Percentiles rank a stretch among this genome's conserved stretches.
These are phyloP conservation scores for Epinotia bilunana DNA, from an alignment of 2,888 invertebrate species.

Conservation along the genomic window DNA sequence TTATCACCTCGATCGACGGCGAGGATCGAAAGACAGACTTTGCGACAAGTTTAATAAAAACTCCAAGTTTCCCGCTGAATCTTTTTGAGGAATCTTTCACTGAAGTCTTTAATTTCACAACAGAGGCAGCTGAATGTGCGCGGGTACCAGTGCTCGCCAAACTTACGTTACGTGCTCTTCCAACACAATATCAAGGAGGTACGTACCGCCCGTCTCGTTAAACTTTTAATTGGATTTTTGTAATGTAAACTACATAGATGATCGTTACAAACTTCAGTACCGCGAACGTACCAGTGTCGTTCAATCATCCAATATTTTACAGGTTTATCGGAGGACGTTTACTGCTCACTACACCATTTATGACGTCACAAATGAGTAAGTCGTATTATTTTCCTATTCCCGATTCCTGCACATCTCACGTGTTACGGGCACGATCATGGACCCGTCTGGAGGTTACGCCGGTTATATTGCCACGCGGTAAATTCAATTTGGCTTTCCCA, in stretches of 20 bases:
- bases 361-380: conserved; percentile 96
- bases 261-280: conserved; percentile 52
- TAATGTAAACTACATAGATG: conserved; percentile 51
- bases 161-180: conserved; percentile 94
- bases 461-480: conserved; percentile 61
- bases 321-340: conserved; percentile 94
- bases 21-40: conserved; percentile 47
- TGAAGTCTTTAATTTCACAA: conserved; percentile 61
- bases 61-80: conserved; percentile 43
- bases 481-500: conserved; percentile 61
- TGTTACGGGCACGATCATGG: conserved; percentile 57
- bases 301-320: conserved; percentile 69
- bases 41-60: conserved; percentile 50
- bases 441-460: conserved; percentile 52
- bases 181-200: conserved; percentile 96
- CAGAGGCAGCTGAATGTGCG: conserved; percentile 95
- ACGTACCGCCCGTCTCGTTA: conserved; percentile 53
- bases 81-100: conserved; percentile 46
- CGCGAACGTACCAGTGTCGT: conserved; percentile 48
- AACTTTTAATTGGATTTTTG: conserved; percentile 62
- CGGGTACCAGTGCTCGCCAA: conserved; percentile 93
- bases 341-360: conserved; percentile 96
- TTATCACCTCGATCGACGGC: conserved; percentile 42
- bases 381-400: conserved; percentile 56
- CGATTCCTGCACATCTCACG: conserved; percentile 13